Evolutionary conservation across 2,888 invertebrate species (phyloP).

Genomic region (Saturnia pavonia): DNA sequence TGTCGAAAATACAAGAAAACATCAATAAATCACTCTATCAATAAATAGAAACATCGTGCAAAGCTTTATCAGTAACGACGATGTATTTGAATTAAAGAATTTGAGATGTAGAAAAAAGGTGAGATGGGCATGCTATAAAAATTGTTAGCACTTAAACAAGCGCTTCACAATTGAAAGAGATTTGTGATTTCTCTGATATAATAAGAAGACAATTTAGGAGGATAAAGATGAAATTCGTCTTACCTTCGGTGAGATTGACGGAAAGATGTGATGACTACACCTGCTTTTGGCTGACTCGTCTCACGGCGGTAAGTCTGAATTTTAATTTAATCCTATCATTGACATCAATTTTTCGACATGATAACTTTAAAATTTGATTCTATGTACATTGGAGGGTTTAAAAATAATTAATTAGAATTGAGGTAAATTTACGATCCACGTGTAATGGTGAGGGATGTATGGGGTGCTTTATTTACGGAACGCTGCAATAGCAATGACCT

Average conservation of each 20-base stretch:
- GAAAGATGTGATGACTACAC: conserved; percentile 95
- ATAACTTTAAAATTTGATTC: not conserved
- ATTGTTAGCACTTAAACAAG: not conserved
- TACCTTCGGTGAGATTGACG: conserved; percentile 93
- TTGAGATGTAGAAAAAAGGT: conserved; percentile 35
- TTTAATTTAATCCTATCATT: conserved; percentile 7
- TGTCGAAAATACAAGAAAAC: conserved; percentile 13
- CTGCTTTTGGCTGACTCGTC: conserved; percentile 85
- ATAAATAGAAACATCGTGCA: conserved; percentile 46
- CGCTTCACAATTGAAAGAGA: conserved; percentile 12
- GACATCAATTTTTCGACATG: not conserved
- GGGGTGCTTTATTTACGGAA: not conserved
- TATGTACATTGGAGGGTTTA: not conserved
- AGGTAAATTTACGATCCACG: not conserved
- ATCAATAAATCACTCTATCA: not conserved
- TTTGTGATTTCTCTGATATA: conserved; percentile 21
- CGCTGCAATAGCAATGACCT: not conserved
- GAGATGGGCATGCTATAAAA: conserved; percentile 27
- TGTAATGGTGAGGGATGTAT: not conserved
- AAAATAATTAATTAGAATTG: not conserved
- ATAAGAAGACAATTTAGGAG: conserved; percentile 25
- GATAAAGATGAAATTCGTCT: conserved; percentile 26
- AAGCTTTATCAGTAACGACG: conserved; percentile 41
- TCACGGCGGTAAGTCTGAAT: conserved; percentile 75
- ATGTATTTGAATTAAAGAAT: conserved; percentile 26